A percentile compares a stretch with the other conserved stretches of the same genome.
These are phyloP conservation scores for Lithobius niger DNA, from an alignment of 1,140 invertebrate genomes.

Conservation along the genomic window DNA sequence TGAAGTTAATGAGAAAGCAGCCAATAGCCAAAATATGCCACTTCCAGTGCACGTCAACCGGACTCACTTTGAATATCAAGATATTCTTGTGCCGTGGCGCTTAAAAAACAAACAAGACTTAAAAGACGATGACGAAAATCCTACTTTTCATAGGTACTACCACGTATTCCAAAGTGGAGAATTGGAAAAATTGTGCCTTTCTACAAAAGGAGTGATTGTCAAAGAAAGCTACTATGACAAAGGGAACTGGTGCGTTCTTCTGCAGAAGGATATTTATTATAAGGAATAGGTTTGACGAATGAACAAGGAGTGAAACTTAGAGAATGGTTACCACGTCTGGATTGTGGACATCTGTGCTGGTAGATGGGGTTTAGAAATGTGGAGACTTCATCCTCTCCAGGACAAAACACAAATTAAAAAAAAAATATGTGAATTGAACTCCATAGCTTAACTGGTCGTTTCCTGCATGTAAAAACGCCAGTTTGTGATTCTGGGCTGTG, in stretches of 20 bases:
- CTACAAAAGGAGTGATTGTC: constrained; percentile 41
- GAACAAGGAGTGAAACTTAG: no score
- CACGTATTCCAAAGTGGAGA: constrained; percentile 86
- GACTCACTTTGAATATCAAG: constrained; percentile 64
- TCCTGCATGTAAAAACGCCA: no score
- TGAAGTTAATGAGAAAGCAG: constrained; percentile 17
- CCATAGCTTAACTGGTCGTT: no score
- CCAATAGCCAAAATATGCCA: constrained; percentile 19
- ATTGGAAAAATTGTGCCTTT: constrained; percentile 52
- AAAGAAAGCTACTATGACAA: constrained; percentile 78
- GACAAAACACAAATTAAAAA: no score
- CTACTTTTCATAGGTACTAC: constrained; percentile 70
- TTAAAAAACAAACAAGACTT: constrained; percentile 17
- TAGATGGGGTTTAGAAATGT: no score
- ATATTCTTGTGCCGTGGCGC: constrained; percentile 42
- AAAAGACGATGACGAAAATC: constrained; percentile 29
- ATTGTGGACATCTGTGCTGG: no score
- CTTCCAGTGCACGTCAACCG: constrained; percentile 77
- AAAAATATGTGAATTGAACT: no score
- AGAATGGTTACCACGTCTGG: no score
- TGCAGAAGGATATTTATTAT: no score
- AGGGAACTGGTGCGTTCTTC: constrained; percentile 85
- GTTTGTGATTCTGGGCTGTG: no score
- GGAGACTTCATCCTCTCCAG: no score
- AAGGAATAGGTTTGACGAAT: no score